Conservation (phyloP, 2,113 vertebrate genomes). For the Lophochroa leadbeateri region DNA sequence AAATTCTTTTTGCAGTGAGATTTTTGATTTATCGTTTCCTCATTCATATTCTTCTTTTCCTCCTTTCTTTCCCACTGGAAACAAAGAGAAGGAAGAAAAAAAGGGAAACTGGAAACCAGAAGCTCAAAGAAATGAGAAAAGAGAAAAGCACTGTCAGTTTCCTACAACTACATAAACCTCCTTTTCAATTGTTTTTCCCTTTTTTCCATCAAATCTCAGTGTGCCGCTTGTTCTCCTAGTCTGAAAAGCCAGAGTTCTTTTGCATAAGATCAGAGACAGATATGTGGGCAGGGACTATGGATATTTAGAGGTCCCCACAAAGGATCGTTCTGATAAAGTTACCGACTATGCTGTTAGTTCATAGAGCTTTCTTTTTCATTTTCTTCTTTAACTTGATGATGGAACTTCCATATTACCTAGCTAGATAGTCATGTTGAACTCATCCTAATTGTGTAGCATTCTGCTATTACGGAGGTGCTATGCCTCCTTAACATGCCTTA, state of each 20-base stretch:
- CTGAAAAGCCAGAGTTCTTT: not conserved
- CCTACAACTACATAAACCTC: not conserved
- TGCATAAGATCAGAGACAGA: not conserved
- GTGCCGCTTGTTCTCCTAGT: not conserved
- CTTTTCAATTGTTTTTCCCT: not conserved
- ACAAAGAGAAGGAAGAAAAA: not conserved
- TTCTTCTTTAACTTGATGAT: not conserved
- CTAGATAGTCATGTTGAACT: not conserved
- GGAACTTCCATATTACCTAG: not conserved
- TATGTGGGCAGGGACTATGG: not conserved
- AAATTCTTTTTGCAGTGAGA: not conserved
- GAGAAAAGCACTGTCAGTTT: not conserved
- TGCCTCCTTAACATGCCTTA: not conserved
- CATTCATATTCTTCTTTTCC: not conserved
- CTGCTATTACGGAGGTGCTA: not conserved
- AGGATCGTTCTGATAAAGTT: not conserved
- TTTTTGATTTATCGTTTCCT: not conserved
- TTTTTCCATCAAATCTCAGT: not conserved
- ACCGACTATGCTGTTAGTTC: not conserved
- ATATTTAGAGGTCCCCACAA: not conserved
- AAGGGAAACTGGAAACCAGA: not conserved
- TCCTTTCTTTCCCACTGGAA: not conserved
- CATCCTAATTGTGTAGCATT: not conserved
- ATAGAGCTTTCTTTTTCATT: not conserved
- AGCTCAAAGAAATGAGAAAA: not conserved